Conservation (phyloP, 2,797 vertebrate genomes). For the Sebastes reedi region DNA sequence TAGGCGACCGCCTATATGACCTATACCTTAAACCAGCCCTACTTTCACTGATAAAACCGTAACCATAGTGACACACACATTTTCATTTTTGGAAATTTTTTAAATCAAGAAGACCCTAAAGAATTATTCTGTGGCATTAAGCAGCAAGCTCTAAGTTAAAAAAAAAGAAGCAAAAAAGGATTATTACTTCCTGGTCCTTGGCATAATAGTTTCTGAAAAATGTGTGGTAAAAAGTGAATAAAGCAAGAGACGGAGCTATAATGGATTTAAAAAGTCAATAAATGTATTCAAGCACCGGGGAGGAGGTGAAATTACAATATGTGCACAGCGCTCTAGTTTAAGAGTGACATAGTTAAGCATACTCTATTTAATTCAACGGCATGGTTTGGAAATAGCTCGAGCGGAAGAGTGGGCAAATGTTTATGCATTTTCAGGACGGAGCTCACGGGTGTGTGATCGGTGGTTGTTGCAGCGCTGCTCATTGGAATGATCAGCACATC, state of each 20-base stretch:
- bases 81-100: neutral
- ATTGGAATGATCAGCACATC: neutral
- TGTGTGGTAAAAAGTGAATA: neutral
- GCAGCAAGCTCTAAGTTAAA: neutral
- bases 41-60: neutral
- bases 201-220: neutral
- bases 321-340: neutral
- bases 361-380: slow-evolving; percentile 47
- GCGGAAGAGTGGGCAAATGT: slow-evolving; percentile 47
- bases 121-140: neutral
- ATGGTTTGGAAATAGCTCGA: slow-evolving; percentile 29
- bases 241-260: neutral
- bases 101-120: neutral
- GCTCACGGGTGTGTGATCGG: slow-evolving; percentile 3
- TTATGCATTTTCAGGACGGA: slow-evolving; percentile 20
- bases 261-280: slow-evolving; percentile 30
- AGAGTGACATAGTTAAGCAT: slow-evolving; percentile 19
- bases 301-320: neutral
- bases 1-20: no score
- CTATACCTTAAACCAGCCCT: no score
- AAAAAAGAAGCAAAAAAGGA: neutral
- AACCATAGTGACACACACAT: neutral
- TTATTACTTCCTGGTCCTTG: neutral
- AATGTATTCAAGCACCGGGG: slow-evolving; percentile 4
- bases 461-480: neutral